Evolutionary conservation across 92 coral and sea anemone genomes (phyloP), one percentile per base, ranked within the genome.

Genomic region (Blastomussa wellsi): DNA sequence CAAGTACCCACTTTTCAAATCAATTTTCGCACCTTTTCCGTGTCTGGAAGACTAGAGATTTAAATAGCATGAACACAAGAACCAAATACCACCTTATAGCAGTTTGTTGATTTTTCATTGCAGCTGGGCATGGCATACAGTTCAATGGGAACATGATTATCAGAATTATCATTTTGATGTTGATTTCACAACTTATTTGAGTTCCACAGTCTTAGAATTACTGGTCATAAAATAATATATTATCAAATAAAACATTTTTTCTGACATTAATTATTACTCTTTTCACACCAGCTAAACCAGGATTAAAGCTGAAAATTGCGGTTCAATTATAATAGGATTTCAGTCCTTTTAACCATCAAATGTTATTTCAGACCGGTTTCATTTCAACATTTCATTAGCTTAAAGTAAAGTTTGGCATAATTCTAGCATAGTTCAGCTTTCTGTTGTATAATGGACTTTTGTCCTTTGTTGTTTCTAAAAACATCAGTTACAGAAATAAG

Each of bases 21-120:
- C 29, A 57, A 57, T 57, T 57, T 22, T 10, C 1, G 31, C 24
- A 22, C 12, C 26, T 57, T 57, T 57, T 1, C 29, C 65, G 7
- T 22, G 11, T 5, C 29, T 4, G 7, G 29, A 57, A 57, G 65
- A 57, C 65, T 9, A 11, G 29, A 51, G 57, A 51, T 4, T n/a
- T n/a, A n/a, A n/a, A 0, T 51, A 0, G 57, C 0, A 51, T 22
- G 57, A 51, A 15, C 57, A 51, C 19, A 68, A 15, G 74, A 17
- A 35, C 4, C 7, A 39, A 10, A 5, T 5, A 72, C 44, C 31
- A 8, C n/a, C 28, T n/a, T 57, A 20, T 39, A 72, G 10, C 35
- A 47, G 19, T 73, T 74, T 26, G 47, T 74, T 74, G 79, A 74
- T 44, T 74, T 28, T 10, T 74, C 24, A 74, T 47, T 74, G 26